Conservation (phyloP, 2,113 vertebrate species). For the Chrysemys picta region DNA sequence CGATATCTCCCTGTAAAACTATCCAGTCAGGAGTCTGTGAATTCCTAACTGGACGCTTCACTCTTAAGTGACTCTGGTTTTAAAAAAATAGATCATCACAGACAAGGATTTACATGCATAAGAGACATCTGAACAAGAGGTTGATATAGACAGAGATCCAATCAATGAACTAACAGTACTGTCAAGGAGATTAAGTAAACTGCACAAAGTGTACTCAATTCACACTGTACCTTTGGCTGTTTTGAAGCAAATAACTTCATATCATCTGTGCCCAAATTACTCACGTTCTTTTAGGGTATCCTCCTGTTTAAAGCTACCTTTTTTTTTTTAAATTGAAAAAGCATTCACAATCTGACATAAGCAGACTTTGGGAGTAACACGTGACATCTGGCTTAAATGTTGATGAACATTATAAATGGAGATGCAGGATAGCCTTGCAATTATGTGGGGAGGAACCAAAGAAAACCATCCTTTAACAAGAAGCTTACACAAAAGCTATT, state of each 20-base stretch:
- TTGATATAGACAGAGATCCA: not conserved
- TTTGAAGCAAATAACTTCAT: not conserved
- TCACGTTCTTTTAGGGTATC: not conserved
- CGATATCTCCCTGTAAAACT: not conserved
- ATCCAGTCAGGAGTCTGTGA: not conserved
- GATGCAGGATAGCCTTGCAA: not conserved
- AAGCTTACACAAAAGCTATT: not conserved
- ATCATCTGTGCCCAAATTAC: not conserved
- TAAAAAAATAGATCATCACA: not conserved
- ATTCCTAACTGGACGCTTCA: not conserved
- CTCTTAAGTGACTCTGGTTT: not conserved
- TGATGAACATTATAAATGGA: not conserved
- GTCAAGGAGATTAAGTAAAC: not conserved
- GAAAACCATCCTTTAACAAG: not conserved
- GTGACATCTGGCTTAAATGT: not conserved
- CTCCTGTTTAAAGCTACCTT: not conserved
- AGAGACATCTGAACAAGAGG: not conserved
- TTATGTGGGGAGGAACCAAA: accelerated
- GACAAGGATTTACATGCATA: accelerated
- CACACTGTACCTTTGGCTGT: not conserved
- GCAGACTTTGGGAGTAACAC: not conserved
- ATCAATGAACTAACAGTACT: not conserved
- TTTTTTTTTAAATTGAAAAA: not conserved
- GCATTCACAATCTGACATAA: not conserved
- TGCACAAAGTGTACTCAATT: accelerated